Conservation (phyloP, 2,113 vertebrate genomes). For the Dermatemys mawii region DNA sequence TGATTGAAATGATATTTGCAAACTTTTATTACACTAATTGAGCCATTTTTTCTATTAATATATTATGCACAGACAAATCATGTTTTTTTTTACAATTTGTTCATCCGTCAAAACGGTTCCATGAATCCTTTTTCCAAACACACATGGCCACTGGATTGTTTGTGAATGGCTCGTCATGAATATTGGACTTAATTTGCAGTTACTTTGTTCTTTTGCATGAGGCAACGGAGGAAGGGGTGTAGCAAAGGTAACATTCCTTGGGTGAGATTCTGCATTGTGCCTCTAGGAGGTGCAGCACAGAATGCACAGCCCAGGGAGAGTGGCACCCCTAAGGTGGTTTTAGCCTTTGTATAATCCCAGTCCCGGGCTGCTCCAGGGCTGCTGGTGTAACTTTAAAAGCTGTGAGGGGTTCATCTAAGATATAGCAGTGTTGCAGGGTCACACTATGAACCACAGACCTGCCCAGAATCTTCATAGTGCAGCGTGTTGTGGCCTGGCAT, state of each 20-base stretch:
- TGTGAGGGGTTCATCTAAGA: neutral
- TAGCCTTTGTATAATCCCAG: neutral
- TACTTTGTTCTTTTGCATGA: neutral
- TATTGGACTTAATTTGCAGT: neutral
- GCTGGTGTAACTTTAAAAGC: neutral
- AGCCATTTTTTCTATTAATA: neutral
- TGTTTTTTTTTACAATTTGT: neutral
- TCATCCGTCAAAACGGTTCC: neutral
- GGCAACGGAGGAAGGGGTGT: neutral
- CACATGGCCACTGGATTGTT: neutral
- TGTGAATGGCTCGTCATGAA: neutral
- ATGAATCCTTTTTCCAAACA: neutral
- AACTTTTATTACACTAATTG: neutral
- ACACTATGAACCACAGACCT: neutral
- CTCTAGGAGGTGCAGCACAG: neutral
- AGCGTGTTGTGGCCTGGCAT: neutral
- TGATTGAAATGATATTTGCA: neutral
- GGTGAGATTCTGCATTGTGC: neutral
- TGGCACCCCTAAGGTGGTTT: neutral
- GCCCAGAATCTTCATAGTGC: neutral
- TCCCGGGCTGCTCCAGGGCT: neutral
- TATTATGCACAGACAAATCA: neutral
- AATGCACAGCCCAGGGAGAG: neutral
- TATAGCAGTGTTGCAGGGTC: neutral
- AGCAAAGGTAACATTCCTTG: neutral